Evolutionary conservation across 2,888 invertebrate species (phyloP).

Genomic region (Escarpia spicata): DNA sequence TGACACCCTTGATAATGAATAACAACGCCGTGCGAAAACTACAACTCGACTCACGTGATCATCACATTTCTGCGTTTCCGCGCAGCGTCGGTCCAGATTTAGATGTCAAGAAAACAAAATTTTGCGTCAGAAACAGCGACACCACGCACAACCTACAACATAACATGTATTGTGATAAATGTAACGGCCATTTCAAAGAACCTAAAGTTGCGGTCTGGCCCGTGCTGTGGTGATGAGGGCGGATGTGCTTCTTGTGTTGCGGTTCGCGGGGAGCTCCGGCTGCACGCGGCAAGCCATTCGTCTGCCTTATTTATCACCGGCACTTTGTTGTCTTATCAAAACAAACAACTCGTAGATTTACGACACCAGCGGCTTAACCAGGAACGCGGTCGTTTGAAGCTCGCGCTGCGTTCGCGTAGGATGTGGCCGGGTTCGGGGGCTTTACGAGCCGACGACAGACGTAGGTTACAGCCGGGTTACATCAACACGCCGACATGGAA

Average conservation of each 20-base stretch:
- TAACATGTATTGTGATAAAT: no score
- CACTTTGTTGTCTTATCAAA: conserved; percentile 16
- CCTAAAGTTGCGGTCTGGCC: neutral
- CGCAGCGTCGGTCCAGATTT: neutral
- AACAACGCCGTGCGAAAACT: neutral
- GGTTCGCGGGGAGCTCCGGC: neutral
- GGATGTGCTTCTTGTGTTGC: neutral
- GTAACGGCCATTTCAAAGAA: neutral
- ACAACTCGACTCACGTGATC: neutral
- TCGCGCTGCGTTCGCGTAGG: neutral
- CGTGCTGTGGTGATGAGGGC: neutral
- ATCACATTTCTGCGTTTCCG: neutral
- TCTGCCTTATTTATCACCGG: neutral
- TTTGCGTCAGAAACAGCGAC: neutral
- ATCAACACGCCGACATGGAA: neutral
- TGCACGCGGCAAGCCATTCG: neutral
- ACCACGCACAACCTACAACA: neutral
- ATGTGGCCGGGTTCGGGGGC: neutral
- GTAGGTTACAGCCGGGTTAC: neutral
- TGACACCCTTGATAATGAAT: neutral
- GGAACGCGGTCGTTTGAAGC: neutral
- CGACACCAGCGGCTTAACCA: neutral
- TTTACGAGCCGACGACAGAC: conserved; percentile 6
- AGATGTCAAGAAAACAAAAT: neutral
- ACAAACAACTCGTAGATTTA: conserved; percentile 6